phyloP scores from a whole-genome alignment of 64 coral and sea anemone genomes.

The Anthopleura sola region DNA sequence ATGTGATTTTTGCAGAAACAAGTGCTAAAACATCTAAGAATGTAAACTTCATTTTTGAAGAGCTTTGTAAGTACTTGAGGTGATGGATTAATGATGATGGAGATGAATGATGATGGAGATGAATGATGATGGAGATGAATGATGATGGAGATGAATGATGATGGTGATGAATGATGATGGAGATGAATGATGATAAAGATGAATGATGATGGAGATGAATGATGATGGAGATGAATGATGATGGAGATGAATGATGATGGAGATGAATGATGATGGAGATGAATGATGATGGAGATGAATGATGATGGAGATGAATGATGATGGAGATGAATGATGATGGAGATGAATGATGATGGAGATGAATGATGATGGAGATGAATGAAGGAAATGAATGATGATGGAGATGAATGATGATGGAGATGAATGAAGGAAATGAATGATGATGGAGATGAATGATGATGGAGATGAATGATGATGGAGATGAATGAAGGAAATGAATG shows the following conservation, averaged over 20 bases:
- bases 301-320: neutral
- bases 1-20: conserved; percentile 95
- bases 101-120: neutral
- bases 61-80: conserved; percentile 67
- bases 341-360: neutral
- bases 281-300: neutral
- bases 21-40: conserved; percentile 91
- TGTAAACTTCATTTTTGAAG: conserved; percentile 93
- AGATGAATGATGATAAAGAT: neutral
- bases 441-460: neutral
- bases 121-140: neutral
- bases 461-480: neutral
- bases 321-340: neutral
- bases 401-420: too few species aligned
- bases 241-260: neutral
- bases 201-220: neutral
- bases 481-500: neutral
- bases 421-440: too few species aligned
- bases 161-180: neutral
- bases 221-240: neutral
- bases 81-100: neutral
- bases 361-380: too few species aligned
- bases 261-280: neutral
- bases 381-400: neutral
- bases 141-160: neutral